Percentiles rank a stretch among this genome's conserved stretches.
Evolutionary conservation across 2,113 vertebrate genomes (phyloP).

Genomic region (Stictonetta naevosa): DNA sequence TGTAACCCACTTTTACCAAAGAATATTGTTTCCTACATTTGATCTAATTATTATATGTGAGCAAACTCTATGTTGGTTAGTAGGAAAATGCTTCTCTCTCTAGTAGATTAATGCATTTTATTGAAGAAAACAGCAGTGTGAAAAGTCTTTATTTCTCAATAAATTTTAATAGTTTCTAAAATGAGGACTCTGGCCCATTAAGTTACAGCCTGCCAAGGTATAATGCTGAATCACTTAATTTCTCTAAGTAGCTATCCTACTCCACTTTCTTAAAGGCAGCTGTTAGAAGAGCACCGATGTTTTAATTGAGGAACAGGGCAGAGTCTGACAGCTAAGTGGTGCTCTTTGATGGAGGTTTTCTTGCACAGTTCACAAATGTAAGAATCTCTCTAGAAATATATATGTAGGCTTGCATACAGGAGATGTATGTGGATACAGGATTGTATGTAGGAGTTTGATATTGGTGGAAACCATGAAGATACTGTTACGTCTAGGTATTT

Average conservation of each 20-base stretch:
- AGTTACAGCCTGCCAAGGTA: constrained; percentile 50
- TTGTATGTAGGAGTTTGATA: not conserved
- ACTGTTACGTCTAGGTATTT: not conserved
- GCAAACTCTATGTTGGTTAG: not conserved
- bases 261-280: constrained; percentile 42
- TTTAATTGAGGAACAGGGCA: constrained; percentile 24
- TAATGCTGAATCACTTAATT: constrained; percentile 61
- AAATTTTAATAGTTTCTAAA: constrained; percentile 70
- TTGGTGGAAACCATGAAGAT: not conserved
- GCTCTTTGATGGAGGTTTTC: not conserved
- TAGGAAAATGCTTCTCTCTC: constrained; percentile 34
- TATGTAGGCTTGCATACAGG: not conserved
- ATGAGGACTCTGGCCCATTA: constrained; percentile 54
- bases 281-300: not conserved
- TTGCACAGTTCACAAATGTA: not conserved
- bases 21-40: not conserved
- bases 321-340: not conserved
- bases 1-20: not conserved
- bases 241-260: constrained; percentile 9
- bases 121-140: constrained; percentile 54
- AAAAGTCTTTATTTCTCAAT: constrained; percentile 65
- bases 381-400: not conserved
- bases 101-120: constrained; percentile 61
- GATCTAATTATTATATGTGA: not conserved
- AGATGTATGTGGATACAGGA: not conserved